Evolutionary conservation across 2,113 vertebrate genomes (phyloP).

Genomic region (Grallaria varia): DNA sequence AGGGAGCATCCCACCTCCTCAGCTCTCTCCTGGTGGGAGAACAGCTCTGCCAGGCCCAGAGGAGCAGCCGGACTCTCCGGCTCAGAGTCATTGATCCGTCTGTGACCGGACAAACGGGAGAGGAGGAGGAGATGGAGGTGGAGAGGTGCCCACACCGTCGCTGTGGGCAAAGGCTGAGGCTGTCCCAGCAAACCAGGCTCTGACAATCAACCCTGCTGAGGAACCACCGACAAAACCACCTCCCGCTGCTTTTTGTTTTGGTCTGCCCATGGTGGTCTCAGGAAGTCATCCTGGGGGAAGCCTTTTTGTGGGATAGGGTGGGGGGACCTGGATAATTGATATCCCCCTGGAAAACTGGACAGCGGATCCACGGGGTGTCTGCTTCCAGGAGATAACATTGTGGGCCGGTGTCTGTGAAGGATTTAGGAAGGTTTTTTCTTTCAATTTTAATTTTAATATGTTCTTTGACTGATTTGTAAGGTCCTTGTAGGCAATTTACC

Average conservation of each 20-base stretch:
- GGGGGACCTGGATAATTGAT: not conserved
- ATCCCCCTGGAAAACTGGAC: not conserved
- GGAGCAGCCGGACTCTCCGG: no score
- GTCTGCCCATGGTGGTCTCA: not conserved
- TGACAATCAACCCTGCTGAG: not conserved
- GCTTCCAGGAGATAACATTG: not conserved
- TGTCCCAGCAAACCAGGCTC: not conserved
- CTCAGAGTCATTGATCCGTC: not conserved
- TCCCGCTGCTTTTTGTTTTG: not conserved
- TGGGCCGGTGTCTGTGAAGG: not conserved
- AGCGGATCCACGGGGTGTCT: not conserved
- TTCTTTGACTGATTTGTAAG: not conserved
- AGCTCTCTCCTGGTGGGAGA: not conserved
- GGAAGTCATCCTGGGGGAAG: not conserved
- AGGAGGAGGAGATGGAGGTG: not conserved
- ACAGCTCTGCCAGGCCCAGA: not conserved
- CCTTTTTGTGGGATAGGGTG: not conserved
- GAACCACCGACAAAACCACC: not conserved
- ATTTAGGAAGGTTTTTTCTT: not conserved
- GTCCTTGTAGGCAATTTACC: not conserved
- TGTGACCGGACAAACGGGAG: not conserved
- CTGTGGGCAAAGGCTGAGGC: not conserved
- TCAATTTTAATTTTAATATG: not conserved
- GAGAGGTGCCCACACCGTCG: not conserved
- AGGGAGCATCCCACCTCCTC: rapidly evolving